Percentiles rank a stretch among this genome's conserved stretches.
Conservation (phyloP, 2,797 vertebrate genomes). For the Artibeus jamaicensis region DNA sequence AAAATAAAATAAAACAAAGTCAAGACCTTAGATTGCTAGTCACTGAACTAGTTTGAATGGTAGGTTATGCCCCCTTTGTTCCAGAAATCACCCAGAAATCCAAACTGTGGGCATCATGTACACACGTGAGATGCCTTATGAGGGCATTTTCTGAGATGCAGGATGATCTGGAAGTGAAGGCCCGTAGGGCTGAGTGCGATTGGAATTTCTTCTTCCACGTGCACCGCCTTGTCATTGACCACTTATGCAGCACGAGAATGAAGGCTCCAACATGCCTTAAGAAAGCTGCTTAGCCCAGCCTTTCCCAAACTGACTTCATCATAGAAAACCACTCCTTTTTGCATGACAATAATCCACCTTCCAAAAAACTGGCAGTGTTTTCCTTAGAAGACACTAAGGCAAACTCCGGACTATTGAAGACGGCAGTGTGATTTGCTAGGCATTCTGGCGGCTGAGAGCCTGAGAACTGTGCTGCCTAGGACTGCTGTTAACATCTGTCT, state of each 20-base stretch:
- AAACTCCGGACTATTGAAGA: not conserved
- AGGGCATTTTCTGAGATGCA: not conserved
- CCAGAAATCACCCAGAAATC: not conserved
- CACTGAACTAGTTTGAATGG: not conserved
- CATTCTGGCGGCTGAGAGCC: not conserved
- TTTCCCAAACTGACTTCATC: not conserved
- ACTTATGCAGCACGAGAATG: not conserved
- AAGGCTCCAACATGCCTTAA: not conserved
- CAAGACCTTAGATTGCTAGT: not conserved
- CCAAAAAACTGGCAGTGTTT: not conserved
- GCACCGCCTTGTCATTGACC: not conserved
- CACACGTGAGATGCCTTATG: not conserved
- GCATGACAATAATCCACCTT: not conserved
- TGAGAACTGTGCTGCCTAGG: not conserved
- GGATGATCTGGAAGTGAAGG: not conserved
- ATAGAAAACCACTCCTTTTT: not conserved
- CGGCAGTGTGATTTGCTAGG: not conserved
- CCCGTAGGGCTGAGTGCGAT: rapidly evolving
- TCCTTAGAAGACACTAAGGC: not conserved
- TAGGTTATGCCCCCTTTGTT: not conserved
- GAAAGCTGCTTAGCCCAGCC: not conserved
- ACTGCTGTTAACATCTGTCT: not conserved
- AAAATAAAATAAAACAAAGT: not conserved
- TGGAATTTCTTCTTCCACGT: not conserved
- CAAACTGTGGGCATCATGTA: not conserved